phyloP scores from a whole-genome alignment of 2,113 vertebrate genomes.

The Copsychus sechellarum region DNA sequence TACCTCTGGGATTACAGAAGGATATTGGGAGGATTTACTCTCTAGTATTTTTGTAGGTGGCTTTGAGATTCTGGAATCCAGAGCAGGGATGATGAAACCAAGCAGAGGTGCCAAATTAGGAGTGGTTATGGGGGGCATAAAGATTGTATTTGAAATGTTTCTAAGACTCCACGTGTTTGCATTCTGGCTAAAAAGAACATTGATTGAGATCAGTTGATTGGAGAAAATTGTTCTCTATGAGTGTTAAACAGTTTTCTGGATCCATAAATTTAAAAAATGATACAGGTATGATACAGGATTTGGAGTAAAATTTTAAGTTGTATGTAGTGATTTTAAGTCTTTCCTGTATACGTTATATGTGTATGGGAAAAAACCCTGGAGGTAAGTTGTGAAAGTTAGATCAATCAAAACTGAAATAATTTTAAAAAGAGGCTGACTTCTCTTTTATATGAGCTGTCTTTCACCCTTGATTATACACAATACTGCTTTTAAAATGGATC shows the following conservation, averaged over 20 bases:
- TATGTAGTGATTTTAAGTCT: background rate
- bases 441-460: background rate
- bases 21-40: constrained; percentile 29
- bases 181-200: background rate
- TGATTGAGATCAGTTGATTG: background rate
- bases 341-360: background rate
- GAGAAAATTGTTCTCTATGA: background rate
- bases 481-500: background rate
- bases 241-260: background rate
- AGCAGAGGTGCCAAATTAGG: background rate
- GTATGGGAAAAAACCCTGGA: background rate
- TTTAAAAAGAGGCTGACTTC: background rate
- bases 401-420: background rate
- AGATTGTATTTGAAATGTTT: background rate
- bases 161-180: background rate
- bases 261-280: background rate
- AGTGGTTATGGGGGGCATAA: background rate
- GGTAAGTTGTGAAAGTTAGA: background rate
- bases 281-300: background rate
- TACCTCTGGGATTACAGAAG: background rate
- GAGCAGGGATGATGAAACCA: background rate
- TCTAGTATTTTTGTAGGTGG: constrained; percentile 23
- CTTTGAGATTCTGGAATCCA: background rate
- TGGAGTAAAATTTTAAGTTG: background rate
- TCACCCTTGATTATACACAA: background rate